These are phyloP conservation scores for Drosophila kanekoi DNA, from an alignment of 2,888 invertebrate genomes.

Conservation along the genomic window DNA sequence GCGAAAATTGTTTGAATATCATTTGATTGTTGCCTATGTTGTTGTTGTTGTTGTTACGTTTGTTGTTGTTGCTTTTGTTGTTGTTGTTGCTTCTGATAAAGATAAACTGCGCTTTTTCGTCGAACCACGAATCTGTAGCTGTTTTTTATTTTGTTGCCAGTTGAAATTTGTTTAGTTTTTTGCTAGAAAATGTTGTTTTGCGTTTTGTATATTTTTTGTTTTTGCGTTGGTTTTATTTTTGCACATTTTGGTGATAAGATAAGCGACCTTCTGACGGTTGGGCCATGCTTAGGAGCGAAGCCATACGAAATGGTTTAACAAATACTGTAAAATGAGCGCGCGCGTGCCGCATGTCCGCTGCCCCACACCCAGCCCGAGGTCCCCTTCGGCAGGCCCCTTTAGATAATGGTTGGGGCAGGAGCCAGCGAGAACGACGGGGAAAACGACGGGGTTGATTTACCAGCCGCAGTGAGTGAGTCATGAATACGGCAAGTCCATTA, in stretches of 20 bases:
- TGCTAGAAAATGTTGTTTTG: slow-evolving; percentile 15
- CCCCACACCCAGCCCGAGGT: too few relatives aligned
- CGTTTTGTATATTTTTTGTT: background rate
- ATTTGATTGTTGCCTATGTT: slow-evolving; percentile 16
- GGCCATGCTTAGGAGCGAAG: slow-evolving; percentile 28
- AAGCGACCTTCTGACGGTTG: slow-evolving; percentile 22
- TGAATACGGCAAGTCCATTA: slow-evolving; percentile 38
- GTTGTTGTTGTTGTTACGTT: too few relatives aligned
- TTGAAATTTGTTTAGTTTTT: slow-evolving; percentile 32
- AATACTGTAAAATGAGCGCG: slow-evolving; percentile 30
- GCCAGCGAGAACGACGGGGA: background rate
- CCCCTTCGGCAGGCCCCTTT: too few relatives aligned
- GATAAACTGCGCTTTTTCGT: slow-evolving; percentile 52
- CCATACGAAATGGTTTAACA: slow-evolving; percentile 34
- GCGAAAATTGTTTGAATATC: slow-evolving; percentile 23
- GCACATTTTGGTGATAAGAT: slow-evolving; percentile 56
- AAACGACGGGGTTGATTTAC: slow-evolving; percentile 2
- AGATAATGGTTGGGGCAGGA: too few relatives aligned
- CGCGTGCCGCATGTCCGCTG: slow-evolving; percentile 33
- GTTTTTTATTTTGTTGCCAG: slow-evolving; percentile 8
- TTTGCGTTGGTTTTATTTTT: slow-evolving; percentile 17
- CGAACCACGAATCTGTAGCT: slow-evolving; percentile 38
- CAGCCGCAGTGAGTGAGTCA: slow-evolving; percentile 38
- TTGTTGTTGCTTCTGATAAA: slow-evolving; percentile 39
- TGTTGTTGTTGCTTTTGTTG: too few relatives aligned